Evolutionary conservation across 2,888 invertebrate genomes (phyloP), one percentile per base, ranked within the genome.

Genomic region (Hypena proboscidalis): DNA sequence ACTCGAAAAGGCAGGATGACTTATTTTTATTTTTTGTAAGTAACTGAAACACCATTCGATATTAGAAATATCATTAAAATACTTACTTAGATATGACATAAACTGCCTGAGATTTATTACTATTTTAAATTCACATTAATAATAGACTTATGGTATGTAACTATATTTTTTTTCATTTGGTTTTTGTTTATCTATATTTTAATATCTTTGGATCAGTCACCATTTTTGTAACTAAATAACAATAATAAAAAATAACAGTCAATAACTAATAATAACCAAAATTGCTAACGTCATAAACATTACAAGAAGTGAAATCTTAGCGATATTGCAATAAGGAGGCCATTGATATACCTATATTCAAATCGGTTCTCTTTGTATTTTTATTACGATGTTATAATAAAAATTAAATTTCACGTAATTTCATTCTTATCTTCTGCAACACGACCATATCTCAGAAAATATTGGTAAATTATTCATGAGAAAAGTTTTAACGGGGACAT

Each of bases 401-500:
- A 85, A 86, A 84, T 68, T 82, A 80, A 86, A 86, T 87, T 85
- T 82, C 63, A 60, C 80, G 77, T 85, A 87, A 86, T 85, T 89
- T 85, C 83, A 86, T 85, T 86, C 87, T 87, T 89, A 88, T 89
- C 89, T 85, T 74, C 78, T 61, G 77, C 78, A 69, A 81, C 85
- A 83, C 83, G 83, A 85, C 80, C 85, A 87, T 87, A 89, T 88
- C 88, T 86, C 77, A 71, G 85, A 83, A 85, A 85, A 86, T 82
- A 86, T 89, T 84, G 70, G 85, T 89, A 88, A 90, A 90, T 89
- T 89, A 90, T 90, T 90, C 89, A 90, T 89, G 87, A 87, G 82
- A 75, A 86, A 88, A 90, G 85, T 89, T 90, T 87, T 84, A 87
- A 86, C 83, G 76, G 84, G 80, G 83, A 86, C 88, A 87, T 87